These are phyloP conservation scores for Kryptolebias marmoratus DNA, from an alignment of 2,113 vertebrate genomes.

Conservation along the genomic window DNA sequence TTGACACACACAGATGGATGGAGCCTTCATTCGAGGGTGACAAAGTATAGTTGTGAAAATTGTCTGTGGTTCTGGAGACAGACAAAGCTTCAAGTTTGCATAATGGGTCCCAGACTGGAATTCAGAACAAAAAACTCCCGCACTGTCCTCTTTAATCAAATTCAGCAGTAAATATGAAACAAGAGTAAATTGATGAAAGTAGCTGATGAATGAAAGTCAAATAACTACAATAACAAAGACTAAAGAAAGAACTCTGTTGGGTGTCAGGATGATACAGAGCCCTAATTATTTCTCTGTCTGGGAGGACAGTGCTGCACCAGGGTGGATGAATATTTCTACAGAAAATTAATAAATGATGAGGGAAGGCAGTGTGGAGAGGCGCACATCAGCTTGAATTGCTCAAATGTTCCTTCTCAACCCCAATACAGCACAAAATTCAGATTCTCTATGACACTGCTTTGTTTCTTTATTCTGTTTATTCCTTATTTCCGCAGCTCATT, in stretches of 20 bases:
- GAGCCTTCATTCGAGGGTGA: constrained; percentile 46
- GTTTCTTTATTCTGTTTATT: constrained; percentile 13
- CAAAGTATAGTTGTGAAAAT: constrained; percentile 33
- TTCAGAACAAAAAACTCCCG: constrained; percentile 13
- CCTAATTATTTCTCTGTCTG: constrained; percentile 45
- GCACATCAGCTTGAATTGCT: constrained; percentile 41
- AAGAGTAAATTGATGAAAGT: not conserved
- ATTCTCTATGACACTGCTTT: constrained; percentile 11
- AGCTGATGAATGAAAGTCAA: constrained; percentile 18
- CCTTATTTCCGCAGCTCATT: not conserved
- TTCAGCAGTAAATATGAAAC: constrained; percentile 18
- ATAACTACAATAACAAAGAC: constrained; percentile 28
- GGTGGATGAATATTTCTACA: constrained; percentile 61
- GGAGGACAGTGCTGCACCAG: constrained; percentile 31
- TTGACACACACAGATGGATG: constrained; percentile 50
- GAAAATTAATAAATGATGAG: constrained; percentile 67
- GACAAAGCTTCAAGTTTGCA: constrained; percentile 4
- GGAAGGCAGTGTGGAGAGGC: constrained; percentile 38
- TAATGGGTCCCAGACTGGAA: constrained; percentile 11
- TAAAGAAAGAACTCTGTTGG: constrained; percentile 6
- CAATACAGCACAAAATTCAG: constrained; percentile 32
- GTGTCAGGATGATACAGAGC: constrained; percentile 40
- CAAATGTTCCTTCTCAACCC: constrained; percentile 34
- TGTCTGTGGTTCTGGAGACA: constrained; percentile 22
- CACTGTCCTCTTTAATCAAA: constrained; percentile 8